A percentile compares a stretch with the other conserved stretches of the same genome.
These are phyloP conservation scores for Tragelaphus buxtoni DNA, from an alignment of 2,113 vertebrate genomes.

Conservation along the genomic window DNA sequence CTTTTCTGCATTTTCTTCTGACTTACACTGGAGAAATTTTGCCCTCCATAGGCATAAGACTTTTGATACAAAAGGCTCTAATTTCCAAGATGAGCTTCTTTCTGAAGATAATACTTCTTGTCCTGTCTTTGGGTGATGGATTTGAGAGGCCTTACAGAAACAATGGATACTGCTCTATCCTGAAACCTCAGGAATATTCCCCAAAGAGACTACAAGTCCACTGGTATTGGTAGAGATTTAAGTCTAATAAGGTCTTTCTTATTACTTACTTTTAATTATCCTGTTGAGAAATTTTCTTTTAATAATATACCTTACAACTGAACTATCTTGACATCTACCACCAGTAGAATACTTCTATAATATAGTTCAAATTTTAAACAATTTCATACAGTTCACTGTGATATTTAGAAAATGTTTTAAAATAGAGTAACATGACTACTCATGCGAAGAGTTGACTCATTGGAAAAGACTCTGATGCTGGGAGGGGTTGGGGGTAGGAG, in stretches of 20 bases:
- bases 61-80: background rate
- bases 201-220: background rate
- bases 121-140: background rate
- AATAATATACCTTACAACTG: background rate
- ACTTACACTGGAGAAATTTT: background rate
- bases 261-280: constrained; percentile 6
- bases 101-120: constrained; percentile 42
- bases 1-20: background rate
- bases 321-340: background rate
- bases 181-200: background rate
- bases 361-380: background rate
- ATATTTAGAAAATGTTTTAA: constrained; percentile 22
- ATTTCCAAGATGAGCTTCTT: constrained; percentile 31
- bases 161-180: background rate
- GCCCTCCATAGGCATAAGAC: background rate
- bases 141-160: constrained; percentile 26
- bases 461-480: too few species aligned
- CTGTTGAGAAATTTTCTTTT: constrained; percentile 31
- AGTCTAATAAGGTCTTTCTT: constrained; percentile 22
- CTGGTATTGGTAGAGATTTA: background rate
- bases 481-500: too few species aligned
- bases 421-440: background rate
- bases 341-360: background rate
- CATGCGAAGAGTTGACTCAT: too few species aligned
- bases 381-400: background rate